These are phyloP conservation scores for Armadillidium nasatum DNA, from an alignment of 1,140 invertebrate genomes.

Conservation along the genomic window DNA sequence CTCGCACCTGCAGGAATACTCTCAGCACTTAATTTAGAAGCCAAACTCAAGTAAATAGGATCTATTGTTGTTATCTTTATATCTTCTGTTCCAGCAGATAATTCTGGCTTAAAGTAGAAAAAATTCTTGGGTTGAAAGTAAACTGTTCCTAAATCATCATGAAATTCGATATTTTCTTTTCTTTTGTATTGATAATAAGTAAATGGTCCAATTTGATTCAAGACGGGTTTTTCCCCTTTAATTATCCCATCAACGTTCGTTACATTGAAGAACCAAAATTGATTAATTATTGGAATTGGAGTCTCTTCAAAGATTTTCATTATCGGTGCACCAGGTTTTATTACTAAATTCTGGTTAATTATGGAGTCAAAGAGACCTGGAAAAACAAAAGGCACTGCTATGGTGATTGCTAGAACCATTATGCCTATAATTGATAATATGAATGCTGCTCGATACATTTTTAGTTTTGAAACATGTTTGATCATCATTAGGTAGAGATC, in stretches of 20 bases:
- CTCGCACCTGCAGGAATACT: not conserved
- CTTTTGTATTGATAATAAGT: constrained; percentile 3
- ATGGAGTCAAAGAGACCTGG: not conserved
- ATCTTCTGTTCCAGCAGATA: constrained; percentile 20
- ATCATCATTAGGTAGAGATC: too few relatives aligned
- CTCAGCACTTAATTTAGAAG: not conserved
- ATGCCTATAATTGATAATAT: not conserved
- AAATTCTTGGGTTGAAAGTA: constrained; percentile 14
- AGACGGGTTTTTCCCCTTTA: not conserved
- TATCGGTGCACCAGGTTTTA: not conserved
- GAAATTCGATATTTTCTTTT: constrained; percentile 8
- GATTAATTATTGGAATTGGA: constrained; percentile 3
- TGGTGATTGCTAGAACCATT: constrained; percentile 5
- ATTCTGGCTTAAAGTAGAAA: constrained; percentile 22
- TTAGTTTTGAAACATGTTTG: not conserved
- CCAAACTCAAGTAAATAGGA: constrained; percentile 21
- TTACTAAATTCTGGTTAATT: constrained; percentile 16
- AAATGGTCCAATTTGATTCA: constrained; percentile 20
- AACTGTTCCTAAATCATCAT: constrained; percentile 10
- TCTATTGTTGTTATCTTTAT: constrained; percentile 19
- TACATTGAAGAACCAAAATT: constrained; percentile 29
- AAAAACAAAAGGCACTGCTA: constrained; percentile 19
- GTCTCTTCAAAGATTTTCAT: constrained; percentile 7
- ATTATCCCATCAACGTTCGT: constrained; percentile 21
- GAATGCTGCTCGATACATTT: not conserved